phyloP scores from a whole-genome alignment of 1,140 invertebrate genomes.

The Ips nitidus region DNA sequence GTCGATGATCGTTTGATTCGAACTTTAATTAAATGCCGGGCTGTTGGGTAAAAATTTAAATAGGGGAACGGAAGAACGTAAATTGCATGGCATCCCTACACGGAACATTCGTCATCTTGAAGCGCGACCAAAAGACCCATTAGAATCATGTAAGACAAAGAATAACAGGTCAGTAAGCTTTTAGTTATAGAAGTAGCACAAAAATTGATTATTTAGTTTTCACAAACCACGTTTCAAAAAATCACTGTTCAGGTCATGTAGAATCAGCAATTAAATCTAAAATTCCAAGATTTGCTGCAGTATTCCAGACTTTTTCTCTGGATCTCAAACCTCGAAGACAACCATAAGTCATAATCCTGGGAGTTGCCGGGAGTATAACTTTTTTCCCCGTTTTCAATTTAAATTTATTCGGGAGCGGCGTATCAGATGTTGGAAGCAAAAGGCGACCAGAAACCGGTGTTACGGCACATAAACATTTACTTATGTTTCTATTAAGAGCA shows the following conservation, averaged over 20 bases:
- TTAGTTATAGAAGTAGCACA: background rate
- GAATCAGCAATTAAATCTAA: too few species aligned
- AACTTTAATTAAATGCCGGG: constrained; percentile 34
- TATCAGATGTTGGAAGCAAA: constrained; percentile 43
- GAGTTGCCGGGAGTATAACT: constrained; percentile 15
- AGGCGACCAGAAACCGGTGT: constrained; percentile 48
- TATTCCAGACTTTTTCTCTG: background rate
- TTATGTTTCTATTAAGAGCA: constrained; percentile 54
- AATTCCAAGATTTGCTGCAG: too few species aligned
- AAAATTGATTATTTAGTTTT: background rate
- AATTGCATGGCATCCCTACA: constrained; percentile 49
- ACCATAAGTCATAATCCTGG: constrained; percentile 23
- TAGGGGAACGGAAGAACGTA: constrained; percentile 46
- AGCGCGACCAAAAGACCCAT: constrained; percentile 40
- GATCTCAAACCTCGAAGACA: background rate
- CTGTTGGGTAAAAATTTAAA: constrained; percentile 26
- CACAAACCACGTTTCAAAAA: too few species aligned
- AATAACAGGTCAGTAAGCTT: constrained; percentile 15
- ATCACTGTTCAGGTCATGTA: too few species aligned
- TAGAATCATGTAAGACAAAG: constrained; percentile 37
- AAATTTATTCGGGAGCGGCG: constrained; percentile 37
- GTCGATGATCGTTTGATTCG: constrained; percentile 14
- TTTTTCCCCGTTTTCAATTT: constrained; percentile 34
- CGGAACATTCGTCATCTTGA: constrained; percentile 51
- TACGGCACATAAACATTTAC: constrained; percentile 52